Evolutionary conservation across 2,888 invertebrate species (phyloP).

Genomic region (Rhamphomyia laevipes): DNA sequence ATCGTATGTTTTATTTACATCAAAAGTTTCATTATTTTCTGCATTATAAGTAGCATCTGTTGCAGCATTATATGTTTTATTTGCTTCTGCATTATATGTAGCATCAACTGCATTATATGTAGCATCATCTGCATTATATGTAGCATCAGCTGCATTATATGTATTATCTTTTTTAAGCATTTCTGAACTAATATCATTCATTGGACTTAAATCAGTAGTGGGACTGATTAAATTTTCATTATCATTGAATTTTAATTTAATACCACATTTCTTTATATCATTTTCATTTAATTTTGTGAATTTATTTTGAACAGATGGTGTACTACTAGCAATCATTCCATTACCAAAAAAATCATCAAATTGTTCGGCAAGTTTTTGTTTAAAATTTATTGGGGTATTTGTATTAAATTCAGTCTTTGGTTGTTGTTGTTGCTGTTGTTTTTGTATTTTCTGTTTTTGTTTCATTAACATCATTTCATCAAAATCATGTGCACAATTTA

Average conservation of each 20-base stretch:
- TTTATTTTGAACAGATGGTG: slow-evolving; percentile 10
- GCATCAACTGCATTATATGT: neutral
- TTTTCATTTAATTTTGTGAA: neutral
- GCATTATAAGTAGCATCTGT: too few relatives aligned
- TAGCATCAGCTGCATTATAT: neutral
- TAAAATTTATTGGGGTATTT: too few relatives aligned
- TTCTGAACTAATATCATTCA: too few relatives aligned
- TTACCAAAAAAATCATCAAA: too few relatives aligned
- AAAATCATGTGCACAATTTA: too few relatives aligned
- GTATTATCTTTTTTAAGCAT: neutral
- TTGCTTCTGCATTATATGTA: neutral
- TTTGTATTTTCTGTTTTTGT: too few relatives aligned
- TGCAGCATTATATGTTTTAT: neutral
- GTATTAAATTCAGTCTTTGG: slow-evolving; percentile 3
- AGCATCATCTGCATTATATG: neutral
- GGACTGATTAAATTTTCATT: too few relatives aligned
- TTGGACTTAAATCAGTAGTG: too few relatives aligned
- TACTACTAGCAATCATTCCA: too few relatives aligned
- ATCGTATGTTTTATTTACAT: slow-evolving; percentile 11
- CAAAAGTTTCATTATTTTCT: slow-evolving; percentile 10
- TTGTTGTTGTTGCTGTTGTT: neutral
- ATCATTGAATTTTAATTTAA: neutral
- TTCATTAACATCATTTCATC: too few relatives aligned
- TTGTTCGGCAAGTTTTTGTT: too few relatives aligned
- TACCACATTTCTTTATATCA: neutral